A percentile compares a stretch with the other conserved stretches of the same genome.
Conservation (phyloP, 2,113 vertebrate genomes). For the Lipotes vexillifer region DNA sequence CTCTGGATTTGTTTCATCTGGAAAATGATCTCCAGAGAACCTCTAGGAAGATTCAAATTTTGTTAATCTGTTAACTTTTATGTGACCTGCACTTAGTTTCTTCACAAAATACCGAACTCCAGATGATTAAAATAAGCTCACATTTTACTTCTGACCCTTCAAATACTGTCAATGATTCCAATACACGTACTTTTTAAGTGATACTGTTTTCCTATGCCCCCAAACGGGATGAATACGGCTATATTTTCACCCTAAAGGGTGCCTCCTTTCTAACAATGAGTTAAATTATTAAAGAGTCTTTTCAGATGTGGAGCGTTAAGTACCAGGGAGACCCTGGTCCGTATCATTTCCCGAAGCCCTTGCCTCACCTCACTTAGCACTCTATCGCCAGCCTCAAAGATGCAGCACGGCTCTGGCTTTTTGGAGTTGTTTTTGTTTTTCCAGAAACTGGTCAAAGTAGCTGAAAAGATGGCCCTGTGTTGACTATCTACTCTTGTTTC, state of each 20-base stretch:
- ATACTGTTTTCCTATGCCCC: too few species aligned
- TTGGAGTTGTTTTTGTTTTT: neutral
- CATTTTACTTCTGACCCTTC: neutral
- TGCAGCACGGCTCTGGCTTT: neutral
- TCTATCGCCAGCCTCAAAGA: neutral
- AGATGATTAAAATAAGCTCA: neutral
- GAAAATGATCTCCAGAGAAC: neutral
- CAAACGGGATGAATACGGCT: neutral
- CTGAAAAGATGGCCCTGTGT: conserved; percentile 23
- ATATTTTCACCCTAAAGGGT: neutral
- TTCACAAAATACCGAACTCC: neutral
- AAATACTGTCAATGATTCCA: neutral
- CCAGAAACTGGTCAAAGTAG: neutral
- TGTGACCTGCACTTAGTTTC: neutral
- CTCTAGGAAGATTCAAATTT: neutral
- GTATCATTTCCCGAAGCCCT: neutral
- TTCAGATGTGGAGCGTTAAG: neutral
- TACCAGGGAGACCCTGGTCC: neutral
- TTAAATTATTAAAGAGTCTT: neutral
- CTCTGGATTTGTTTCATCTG: neutral
- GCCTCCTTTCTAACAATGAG: neutral
- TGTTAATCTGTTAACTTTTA: neutral
- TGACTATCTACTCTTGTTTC: neutral
- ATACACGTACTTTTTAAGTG: neutral
- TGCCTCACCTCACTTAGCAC: neutral